phyloP scores from a whole-genome alignment of 2,113 vertebrate species.

The Campylorhamphus procurvoides region DNA sequence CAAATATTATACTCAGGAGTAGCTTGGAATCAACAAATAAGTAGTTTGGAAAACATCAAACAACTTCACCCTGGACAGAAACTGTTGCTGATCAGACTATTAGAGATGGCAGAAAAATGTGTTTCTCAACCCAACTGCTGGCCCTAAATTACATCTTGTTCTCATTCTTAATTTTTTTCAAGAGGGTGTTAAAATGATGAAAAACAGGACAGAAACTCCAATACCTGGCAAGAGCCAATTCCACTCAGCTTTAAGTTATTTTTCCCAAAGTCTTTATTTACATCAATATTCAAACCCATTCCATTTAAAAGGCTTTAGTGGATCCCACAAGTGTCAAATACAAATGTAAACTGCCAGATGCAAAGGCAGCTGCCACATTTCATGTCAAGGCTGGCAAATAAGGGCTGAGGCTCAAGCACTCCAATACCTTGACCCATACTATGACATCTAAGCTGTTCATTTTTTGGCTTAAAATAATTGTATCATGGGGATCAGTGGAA shows the following conservation, averaged over 20 bases:
- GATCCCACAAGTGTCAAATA: neutral
- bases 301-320: neutral
- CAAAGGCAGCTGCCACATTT: neutral
- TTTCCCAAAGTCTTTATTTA: neutral
- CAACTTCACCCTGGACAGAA: neutral
- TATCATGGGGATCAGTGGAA: neutral
- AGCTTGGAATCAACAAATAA: fast-evolving
- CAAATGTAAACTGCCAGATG: neutral
- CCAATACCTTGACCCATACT: no score
- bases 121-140: neutral
- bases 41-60: neutral
- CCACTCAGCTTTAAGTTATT: neutral
- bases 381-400: neutral
- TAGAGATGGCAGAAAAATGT: neutral
- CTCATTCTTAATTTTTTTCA: neutral
- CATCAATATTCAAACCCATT: neutral
- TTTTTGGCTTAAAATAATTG: neutral
- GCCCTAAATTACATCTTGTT: neutral
- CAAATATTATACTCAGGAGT: neutral
- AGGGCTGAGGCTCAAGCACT: neutral
- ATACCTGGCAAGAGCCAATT: neutral
- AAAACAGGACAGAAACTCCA: neutral
- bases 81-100: neutral
- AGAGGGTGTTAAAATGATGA: neutral
- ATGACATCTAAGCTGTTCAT: neutral